Evolutionary conservation across 2,888 invertebrate genomes (phyloP).

Genomic region (Platynereis dumerilii): DNA sequence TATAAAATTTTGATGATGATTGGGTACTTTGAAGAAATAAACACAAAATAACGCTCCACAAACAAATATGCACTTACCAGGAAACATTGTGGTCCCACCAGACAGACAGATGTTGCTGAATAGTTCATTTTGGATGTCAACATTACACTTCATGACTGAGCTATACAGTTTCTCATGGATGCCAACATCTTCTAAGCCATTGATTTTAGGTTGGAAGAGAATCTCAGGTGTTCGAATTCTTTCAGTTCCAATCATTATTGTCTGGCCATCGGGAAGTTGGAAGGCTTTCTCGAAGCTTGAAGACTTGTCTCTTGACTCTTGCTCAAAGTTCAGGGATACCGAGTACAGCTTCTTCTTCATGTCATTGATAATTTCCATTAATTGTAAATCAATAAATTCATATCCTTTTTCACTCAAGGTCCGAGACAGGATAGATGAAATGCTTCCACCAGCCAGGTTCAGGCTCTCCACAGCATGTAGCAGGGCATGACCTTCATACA

Average conservation of each 20-base stretch:
- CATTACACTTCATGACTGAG: conserved; percentile 57
- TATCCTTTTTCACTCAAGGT: background rate
- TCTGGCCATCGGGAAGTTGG: conserved; percentile 44
- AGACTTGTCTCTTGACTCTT: conserved; percentile 69
- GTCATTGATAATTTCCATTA: conserved; percentile 89
- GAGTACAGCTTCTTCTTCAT: conserved; percentile 93
- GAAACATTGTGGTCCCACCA: conserved; percentile 93
- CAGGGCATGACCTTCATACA: conserved; percentile 6
- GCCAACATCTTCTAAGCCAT: conserved; percentile 36
- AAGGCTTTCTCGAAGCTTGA: conserved; percentile 41
- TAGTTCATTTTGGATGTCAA: conserved; percentile 48
- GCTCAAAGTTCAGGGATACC: conserved; percentile 89
- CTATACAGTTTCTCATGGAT: conserved; percentile 46
- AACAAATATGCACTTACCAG: conserved; percentile 70
- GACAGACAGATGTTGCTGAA: conserved; percentile 50
- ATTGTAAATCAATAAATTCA: conserved; percentile 40
- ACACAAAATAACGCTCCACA: too few relatives aligned
- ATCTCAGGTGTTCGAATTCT: conserved; percentile 39
- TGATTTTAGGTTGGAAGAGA: conserved; percentile 35
- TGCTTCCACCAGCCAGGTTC: background rate
- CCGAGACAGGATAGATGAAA: background rate
- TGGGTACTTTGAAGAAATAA: too few relatives aligned
- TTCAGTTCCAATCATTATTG: conserved; percentile 50
- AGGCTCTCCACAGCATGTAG: background rate
- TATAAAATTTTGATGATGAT: too few relatives aligned